Base-by-base conservation (phyloP, 2,888 invertebrate species). In the Nysson spinosus region DNA sequence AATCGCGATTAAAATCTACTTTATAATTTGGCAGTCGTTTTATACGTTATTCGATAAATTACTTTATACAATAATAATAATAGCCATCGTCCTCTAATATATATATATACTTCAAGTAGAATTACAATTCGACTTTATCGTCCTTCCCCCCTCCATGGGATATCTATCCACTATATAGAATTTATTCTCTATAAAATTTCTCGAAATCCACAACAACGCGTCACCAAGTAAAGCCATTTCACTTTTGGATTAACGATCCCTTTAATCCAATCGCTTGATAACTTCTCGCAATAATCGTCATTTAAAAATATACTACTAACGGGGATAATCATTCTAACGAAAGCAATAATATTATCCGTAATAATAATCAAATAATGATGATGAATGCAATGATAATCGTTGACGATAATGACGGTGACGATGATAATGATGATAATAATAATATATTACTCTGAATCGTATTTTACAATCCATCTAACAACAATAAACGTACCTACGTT, bases 151-250 rank as follows among this genome's bases (percentile, higher is more conserved):
- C 14, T 7, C 5, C 44, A 17, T 22, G 39, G 55, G 42, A 62
- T 40, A 65, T 51, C 62, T 52, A 55, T 24, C 17, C 43, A 56
- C 42, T 40, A 49, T 64, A 62, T 72, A 75, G 66, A 75, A 75
- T 75, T 70, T 66, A 69, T 51, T 62, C 44, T 64, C 69, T 72
- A 79, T 83, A 83, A 83, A 83, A 82, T 83, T 78, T 83, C 69
- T 78, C 63, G 70, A 78, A 77, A 61, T 76, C 57, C 47, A 74
- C 81, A 83, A 83, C 82, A 83, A 83, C 69, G 54, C 62, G 64
- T 63, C 54, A 26, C 50, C 39, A 9, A 51, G 55, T 75, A 68
- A 75, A 75, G 60, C 57, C 72, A 62, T 49, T 51, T 52, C 51
- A 42, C 58, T 70, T 66, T 65, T 66, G 58, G 62, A 75, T 79